Percentiles rank a stretch among this genome's conserved stretches.
Evolutionary conservation across 2,888 invertebrate genomes (phyloP).

Genomic region (Elmis aenea): DNA sequence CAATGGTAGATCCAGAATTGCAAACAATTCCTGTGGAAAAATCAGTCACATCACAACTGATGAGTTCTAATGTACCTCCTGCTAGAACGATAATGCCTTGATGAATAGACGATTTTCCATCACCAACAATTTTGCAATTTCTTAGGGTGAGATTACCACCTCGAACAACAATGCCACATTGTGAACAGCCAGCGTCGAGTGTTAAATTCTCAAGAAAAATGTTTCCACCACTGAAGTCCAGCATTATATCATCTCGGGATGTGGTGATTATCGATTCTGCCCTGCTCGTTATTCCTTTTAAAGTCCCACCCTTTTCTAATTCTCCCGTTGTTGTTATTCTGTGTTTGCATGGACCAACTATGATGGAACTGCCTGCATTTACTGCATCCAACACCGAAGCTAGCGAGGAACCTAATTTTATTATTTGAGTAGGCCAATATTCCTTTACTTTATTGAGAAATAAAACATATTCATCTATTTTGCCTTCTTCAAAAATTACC

Average conservation of each 20-base stretch:
- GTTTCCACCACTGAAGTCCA: constrained; percentile 50
- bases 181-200: constrained; percentile 50
- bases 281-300: constrained; percentile 31
- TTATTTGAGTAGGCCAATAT: constrained; percentile 39
- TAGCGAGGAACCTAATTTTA: constrained; percentile 45
- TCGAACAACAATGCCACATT: constrained; percentile 50
- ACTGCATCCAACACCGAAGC: constrained; percentile 44
- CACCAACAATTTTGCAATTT: constrained; percentile 50
- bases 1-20: constrained; percentile 43
- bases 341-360: constrained; percentile 51
- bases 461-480: constrained; percentile 46
- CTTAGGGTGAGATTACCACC: constrained; percentile 47
- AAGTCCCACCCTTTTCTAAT: constrained; percentile 48
- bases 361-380: constrained; percentile 47
- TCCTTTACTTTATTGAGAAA: constrained; percentile 45
- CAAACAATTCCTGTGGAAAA: constrained; percentile 51
- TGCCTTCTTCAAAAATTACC: constrained; percentile 49
- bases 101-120: constrained; percentile 49
- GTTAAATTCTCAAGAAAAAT: constrained; percentile 52
- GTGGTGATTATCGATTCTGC: constrained; percentile 38
- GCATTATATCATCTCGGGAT: constrained; percentile 49
- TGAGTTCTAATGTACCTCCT: constrained; percentile 43
- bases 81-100: constrained; percentile 52
- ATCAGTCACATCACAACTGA: constrained; percentile 49
- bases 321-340: constrained; percentile 49